Conservation (phyloP, 2,888 invertebrate species). For the Oscheius myriophilus region DNA sequence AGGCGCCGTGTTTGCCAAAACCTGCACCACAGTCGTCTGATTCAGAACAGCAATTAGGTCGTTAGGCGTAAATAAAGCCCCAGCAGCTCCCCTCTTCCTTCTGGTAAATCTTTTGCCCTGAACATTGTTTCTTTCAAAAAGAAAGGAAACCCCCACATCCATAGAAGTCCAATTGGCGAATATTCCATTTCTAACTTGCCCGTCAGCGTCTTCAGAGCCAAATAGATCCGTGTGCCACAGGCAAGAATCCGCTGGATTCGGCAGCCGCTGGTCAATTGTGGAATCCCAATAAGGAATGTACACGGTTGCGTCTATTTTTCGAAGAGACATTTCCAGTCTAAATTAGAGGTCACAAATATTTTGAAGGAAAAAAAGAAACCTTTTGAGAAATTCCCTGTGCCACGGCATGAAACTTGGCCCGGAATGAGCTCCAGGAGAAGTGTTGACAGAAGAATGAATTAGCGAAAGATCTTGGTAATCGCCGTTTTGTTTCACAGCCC, state of each 20-base stretch:
- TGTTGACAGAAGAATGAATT: neutral
- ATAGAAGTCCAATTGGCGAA: constrained; percentile 7
- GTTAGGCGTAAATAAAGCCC: neutral
- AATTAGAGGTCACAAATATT: neutral
- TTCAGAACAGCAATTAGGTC: neutral
- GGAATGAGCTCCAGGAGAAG: constrained; percentile 17
- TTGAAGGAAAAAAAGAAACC: neutral
- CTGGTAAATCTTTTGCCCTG: neutral
- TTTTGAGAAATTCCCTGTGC: constrained; percentile 16
- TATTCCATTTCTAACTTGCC: neutral
- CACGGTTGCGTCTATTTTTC: neutral
- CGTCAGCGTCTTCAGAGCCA: too few species aligned
- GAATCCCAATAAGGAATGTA: constrained; percentile 18
- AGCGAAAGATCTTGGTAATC: neutral
- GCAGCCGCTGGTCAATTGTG: neutral
- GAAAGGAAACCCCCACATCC: neutral
- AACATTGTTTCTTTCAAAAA: neutral
- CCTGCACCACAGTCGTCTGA: neutral
- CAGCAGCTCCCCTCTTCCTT: neutral
- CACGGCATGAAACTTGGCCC: constrained; percentile 11
- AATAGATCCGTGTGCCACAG: constrained; percentile 2
- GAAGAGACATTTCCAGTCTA: constrained; percentile 6
- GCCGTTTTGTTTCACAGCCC: constrained; percentile 11
- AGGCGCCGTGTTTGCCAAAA: constrained; percentile 6
- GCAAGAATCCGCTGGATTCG: neutral